Evolutionary conservation across 2,113 vertebrate genomes (phyloP), one percentile per base, ranked within the genome.

Genomic region (Piprites chloris): DNA sequence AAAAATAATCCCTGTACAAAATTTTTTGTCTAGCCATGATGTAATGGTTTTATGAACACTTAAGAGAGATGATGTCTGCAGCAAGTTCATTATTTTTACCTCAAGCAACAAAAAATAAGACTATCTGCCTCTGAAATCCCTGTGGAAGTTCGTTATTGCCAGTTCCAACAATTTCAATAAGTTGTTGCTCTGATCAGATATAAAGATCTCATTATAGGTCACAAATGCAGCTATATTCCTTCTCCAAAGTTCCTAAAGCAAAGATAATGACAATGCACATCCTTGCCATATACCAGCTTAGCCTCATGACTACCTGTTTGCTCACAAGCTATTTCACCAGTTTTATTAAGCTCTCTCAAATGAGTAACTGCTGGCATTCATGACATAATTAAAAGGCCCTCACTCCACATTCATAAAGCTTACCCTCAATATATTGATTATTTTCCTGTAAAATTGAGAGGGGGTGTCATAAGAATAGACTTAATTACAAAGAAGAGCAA

Each of bases 61-160:
- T 89, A 87, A 87, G 5, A 74, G 65, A 90, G n/a, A 35, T 89
- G 62, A 87, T 69, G 56, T 87, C 68, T 90, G 68, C 85, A 88
- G 46, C 68, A 80, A 83, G 61, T 82, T 95, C 73, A 67, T 94
- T 92, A 86, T n/a, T 92, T 81, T 90, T 65, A 84, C 32, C 26
- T 86, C 27, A 85, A 87, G 35, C 15, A 88, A 78, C 66, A 92
- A 30, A 61, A 93, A 93, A 72, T 47, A 85, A 52, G 56, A 68
- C 65, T 93, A 47, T 61, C 46, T 92, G 52, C 46, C 35, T 46
- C 42, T 63, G 35, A 89, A 93, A 72, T 33, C 73, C 55, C 56
- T 23, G 55, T 76, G 47, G 52, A 96, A 77, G 28, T 37, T 78
- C 27, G 21, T 76, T 81, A 81, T 18, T 81, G 65, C 19, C 83